These are phyloP conservation scores for Plagodis dolabraria DNA, from an alignment of 2,888 invertebrate genomes.

Conservation along the genomic window DNA sequence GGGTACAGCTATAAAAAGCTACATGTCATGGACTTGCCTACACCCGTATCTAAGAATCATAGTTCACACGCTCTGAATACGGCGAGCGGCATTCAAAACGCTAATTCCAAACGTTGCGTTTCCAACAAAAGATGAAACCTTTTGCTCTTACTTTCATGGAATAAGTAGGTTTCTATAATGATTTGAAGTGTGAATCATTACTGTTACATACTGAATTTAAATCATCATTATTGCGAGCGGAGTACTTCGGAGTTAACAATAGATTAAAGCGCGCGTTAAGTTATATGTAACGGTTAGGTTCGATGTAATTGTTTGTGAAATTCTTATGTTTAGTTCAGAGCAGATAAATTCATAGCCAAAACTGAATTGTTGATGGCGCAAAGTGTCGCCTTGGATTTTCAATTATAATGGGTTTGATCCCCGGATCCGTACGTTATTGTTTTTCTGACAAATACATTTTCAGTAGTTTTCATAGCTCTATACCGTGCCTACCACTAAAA, in stretches of 20 bases:
- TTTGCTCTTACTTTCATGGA: constrained; percentile 53
- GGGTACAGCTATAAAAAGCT: constrained; percentile 23
- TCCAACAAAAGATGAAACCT: constrained; percentile 47
- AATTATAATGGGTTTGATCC: too few species aligned
- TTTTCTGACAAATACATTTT: too few species aligned
- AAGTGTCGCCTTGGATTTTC: too few species aligned
- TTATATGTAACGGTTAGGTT: constrained; percentile 19
- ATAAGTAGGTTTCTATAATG: constrained; percentile 27
- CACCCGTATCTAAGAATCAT: constrained; percentile 42
- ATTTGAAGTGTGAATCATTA: constrained; percentile 33
- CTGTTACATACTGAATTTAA: constrained; percentile 22
- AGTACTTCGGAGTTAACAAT: constrained; percentile 24
- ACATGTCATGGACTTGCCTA: constrained; percentile 34
- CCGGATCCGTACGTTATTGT: too few species aligned
- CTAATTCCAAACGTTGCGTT: constrained; percentile 43
- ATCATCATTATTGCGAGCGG: constrained; percentile 29
- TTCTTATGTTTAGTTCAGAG: too few species aligned
- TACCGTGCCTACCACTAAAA: too few species aligned
- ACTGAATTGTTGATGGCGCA: too few species aligned
- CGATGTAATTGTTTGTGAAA: not conserved
- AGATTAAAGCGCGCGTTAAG: constrained; percentile 22
- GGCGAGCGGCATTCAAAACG: constrained; percentile 35
- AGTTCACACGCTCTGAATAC: constrained; percentile 73
- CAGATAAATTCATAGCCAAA: too few species aligned
- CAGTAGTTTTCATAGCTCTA: too few species aligned